A percentile compares a stretch with the other conserved stretches of the same genome.
Conservation (phyloP, 2,113 vertebrate species). For the Dipodomys merriami region DNA sequence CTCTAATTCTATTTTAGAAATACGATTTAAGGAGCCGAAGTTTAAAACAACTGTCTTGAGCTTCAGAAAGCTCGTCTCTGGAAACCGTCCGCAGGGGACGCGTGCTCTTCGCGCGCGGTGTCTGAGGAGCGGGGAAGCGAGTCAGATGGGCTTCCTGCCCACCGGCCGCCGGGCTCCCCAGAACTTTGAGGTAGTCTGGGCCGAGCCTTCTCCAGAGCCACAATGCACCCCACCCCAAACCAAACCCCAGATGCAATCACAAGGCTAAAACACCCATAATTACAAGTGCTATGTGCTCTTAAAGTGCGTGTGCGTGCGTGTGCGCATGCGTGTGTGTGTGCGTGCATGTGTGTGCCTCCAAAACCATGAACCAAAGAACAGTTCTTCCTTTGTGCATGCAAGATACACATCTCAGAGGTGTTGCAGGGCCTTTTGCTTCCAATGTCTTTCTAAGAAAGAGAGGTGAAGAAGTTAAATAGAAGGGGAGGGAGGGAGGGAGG, state of each 20-base stretch:
- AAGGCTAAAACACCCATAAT: constrained; percentile 69
- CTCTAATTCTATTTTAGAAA: constrained; percentile 74
- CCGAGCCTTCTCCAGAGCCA: constrained; percentile 63
- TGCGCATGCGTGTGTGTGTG: no score
- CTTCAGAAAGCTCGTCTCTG: constrained; percentile 72
- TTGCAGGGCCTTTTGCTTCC: background rate
- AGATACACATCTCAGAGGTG: constrained; percentile 68
- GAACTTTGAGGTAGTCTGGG: no score
- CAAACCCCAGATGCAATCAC: constrained; percentile 68
- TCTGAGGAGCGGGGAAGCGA: constrained; percentile 40
- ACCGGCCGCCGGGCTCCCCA: no score
- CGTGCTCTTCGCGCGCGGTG: constrained; percentile 63
- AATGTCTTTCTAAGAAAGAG: no score
- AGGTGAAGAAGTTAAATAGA: no score
- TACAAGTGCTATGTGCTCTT: constrained; percentile 59
- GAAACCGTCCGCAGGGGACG: constrained; percentile 56
- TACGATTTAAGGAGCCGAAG: constrained; percentile 61
- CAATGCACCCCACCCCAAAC: constrained; percentile 39
- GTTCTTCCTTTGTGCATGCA: constrained; percentile 42
- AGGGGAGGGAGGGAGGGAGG: no score
- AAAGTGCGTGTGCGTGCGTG: background rate
- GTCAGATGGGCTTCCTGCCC: background rate
- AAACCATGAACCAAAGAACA: no score
- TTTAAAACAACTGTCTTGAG: constrained; percentile 72
- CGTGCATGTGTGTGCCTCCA: background rate